Base-by-base conservation (phyloP, 2,888 invertebrate genomes). In the Blastobasis lacticolella region DNA sequence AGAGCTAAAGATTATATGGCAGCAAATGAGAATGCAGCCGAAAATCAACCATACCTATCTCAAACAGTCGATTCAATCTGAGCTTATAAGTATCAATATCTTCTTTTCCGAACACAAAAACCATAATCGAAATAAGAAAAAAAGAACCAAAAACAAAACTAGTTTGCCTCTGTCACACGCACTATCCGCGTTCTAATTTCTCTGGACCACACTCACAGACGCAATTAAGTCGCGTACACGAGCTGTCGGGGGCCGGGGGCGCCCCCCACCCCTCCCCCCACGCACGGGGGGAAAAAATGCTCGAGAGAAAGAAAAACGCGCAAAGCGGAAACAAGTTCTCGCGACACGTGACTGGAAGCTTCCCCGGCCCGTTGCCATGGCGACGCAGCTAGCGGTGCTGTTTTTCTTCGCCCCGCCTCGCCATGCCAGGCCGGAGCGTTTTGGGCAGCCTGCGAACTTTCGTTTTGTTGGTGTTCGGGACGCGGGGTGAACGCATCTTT, bases 141-240 rank as follows among this genome's bases (percentile, higher is more conserved):
- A 4, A 10, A 41, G 6, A 37, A 41, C 4, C 23, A 4, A 41
- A 49, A 45, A 50, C 10, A 40, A 23, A 48, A 37, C 10, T 45
- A 5, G 58, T 42, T 43, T 61, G 55, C 57, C 72, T 78, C 83
- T 84, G 77, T 72, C 60, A 57, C 41, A 40, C 38, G 44, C 60
- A 61, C 67, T 81, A 77, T 66, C 63, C 81, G 68, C 63, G 85
- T 73, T 83, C 86, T 87, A 85, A 87, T 86, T 87, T 87, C 83
- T 85, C 80, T 80, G 85, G 82, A 85, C 87, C 87, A 87, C 87
- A 85, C 87, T 85, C 87, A 87, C 88, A 87, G 87, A 82, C 87
- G 86, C 87, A 87, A 87, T 88, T 87, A 88, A 88, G 88, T 82
- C 80, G 75, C 84, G 82, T 82, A 84, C 84, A 84, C 84, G 81